Percentiles rank a stretch among this genome's conserved stretches.
phyloP scores from a whole-genome alignment of 2,797 vertebrate genomes.

The Brachyrhaphis roseni region DNA sequence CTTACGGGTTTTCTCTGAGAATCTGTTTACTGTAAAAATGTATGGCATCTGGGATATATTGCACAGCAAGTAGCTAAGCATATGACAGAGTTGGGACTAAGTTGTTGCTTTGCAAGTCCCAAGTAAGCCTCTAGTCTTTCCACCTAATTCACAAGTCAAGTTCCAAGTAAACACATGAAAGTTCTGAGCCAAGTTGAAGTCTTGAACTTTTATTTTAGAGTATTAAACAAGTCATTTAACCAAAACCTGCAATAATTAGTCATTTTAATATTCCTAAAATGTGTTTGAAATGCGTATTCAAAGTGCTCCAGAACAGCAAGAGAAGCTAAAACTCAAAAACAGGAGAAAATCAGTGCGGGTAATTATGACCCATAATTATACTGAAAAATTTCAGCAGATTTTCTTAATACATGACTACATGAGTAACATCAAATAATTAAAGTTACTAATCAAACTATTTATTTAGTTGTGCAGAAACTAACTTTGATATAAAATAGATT shows the following conservation, averaged over 20 bases:
- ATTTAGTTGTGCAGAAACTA: background rate
- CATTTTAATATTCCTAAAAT: background rate
- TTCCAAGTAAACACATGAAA: background rate
- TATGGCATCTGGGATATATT: background rate
- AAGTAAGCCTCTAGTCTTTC: background rate
- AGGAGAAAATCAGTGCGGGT: background rate
- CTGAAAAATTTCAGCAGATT: background rate
- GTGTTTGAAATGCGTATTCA: background rate
- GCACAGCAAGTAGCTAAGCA: background rate
- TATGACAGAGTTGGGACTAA: background rate
- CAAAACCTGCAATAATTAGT: background rate
- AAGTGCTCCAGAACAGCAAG: background rate
- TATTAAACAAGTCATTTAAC: background rate
- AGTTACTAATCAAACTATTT: background rate
- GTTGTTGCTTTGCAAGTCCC: background rate
- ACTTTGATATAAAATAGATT: background rate
- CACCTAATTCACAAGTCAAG: background rate
- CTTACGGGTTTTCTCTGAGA: background rate
- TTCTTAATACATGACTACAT: background rate
- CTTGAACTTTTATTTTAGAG: background rate
- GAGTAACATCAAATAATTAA: background rate
- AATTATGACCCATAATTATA: background rate
- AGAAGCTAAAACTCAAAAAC: background rate
- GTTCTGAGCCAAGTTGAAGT: background rate
- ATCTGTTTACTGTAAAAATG: background rate